Base-by-base conservation (phyloP, 2,113 vertebrate species). In the Promerops cafer region DNA sequence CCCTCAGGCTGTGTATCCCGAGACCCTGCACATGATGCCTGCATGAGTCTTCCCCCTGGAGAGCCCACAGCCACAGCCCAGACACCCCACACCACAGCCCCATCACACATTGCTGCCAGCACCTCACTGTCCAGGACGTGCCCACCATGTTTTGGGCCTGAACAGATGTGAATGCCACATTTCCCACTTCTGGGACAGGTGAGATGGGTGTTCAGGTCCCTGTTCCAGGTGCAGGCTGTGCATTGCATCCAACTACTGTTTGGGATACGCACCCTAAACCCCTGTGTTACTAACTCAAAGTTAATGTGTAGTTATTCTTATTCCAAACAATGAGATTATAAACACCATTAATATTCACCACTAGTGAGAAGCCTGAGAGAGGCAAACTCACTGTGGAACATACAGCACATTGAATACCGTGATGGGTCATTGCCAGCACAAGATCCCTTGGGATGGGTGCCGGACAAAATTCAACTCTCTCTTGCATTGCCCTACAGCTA, bases 81-180 rank as follows among this genome's bases (percentile, higher is more conserved):
- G 59, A 33, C 53, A 84, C 18, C 10, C 28, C 52, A 56, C 2
- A 1, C 26, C 75, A n/a, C 33, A 12, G 40, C 63, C 63, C 37
- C 0, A 0, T 13, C 49, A 45, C 53, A n/a, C 71, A 9, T 3
- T 0, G 0, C 49, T 64, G 53, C 70, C 50, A 52, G 26, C n/a
- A 79, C 40, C 70, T 35, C 6, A 0, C 59, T 59, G 13, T 3
- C 28, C 61, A n/a, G 64, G 20, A 44, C 1, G 1, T 17, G 26
- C 8, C 80, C 42, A 26, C n/a, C 1, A 1, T 1, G 2, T 31
- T 49, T 45, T 69, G 54, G 23, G 30, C 39, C 42, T 0, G 3
- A 63, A 15, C 28, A 52, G 24, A 37, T 2, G 2, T 12, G 13
- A 76, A 13, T 47, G 45, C 10, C 68, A 45, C 24, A 12, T 54